These are phyloP conservation scores for Paguma larvata DNA, from an alignment of 2,797 vertebrate genomes.

Conservation along the genomic window DNA sequence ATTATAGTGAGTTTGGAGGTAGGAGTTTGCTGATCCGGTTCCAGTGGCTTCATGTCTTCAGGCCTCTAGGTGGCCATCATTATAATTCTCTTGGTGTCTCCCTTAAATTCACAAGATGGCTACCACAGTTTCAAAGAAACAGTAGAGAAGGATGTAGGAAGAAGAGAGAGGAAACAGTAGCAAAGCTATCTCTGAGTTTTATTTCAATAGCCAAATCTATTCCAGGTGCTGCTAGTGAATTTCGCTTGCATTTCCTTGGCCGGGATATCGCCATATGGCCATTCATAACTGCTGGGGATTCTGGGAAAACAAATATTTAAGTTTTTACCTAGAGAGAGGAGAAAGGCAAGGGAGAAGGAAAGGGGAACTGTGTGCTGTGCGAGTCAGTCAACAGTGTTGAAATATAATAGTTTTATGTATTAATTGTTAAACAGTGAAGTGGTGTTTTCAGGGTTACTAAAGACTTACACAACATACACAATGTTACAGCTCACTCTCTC, in stretches of 20 bases:
- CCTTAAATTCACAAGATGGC: not conserved
- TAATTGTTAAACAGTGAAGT: not conserved
- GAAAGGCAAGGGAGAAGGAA: not conserved
- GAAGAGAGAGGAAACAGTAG: not conserved
- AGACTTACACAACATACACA: not conserved
- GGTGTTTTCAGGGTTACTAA: not conserved
- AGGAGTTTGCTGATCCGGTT: no score
- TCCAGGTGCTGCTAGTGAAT: not conserved
- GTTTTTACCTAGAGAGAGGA: not conserved
- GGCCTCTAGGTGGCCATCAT: not conserved
- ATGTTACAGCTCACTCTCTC: not conserved
- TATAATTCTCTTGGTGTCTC: not conserved
- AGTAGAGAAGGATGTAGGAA: not conserved
- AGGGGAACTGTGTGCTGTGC: not conserved
- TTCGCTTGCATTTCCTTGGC: not conserved
- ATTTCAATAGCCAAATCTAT: constrained; percentile 14
- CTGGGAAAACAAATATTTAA: not conserved
- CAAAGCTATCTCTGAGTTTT: not conserved
- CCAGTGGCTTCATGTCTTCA: not conserved
- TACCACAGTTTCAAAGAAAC: not conserved
- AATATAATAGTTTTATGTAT: not conserved
- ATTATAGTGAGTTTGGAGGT: not conserved
- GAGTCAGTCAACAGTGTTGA: not conserved
- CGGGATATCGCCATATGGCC: not conserved
- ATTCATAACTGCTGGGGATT: not conserved